A percentile compares a stretch with the other conserved stretches of the same genome.
These are phyloP conservation scores for Strix uralensis DNA, from an alignment of 2,113 vertebrate genomes.

Conservation along the genomic window DNA sequence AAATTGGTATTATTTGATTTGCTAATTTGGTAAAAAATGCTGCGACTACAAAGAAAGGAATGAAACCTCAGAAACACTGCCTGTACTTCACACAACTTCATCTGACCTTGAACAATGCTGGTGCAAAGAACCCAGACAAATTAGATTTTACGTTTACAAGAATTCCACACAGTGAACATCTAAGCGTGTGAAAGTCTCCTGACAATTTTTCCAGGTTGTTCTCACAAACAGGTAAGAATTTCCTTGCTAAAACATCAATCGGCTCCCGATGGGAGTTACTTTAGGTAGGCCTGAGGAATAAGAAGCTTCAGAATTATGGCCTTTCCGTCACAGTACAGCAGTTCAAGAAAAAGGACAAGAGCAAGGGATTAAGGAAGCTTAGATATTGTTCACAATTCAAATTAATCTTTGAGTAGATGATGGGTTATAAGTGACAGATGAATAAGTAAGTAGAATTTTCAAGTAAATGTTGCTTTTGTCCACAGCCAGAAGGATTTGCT, in stretches of 20 bases:
- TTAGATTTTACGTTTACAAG: constrained; percentile 47
- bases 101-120: constrained; percentile 33
- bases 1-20: background rate
- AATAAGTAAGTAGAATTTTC: constrained; percentile 45
- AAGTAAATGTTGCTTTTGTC: constrained; percentile 38
- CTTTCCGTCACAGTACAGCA: constrained; percentile 33
- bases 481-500: constrained; percentile 10
- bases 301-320: constrained; percentile 35
- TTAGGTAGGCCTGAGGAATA: constrained; percentile 44
- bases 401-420: constrained; percentile 59
- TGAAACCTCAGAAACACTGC: background rate
- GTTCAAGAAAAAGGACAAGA: constrained; percentile 60
- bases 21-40: background rate
- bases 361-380: constrained; percentile 60
- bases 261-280: constrained; percentile 13
- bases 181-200: constrained; percentile 31
- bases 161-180: constrained; percentile 12
- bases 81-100: constrained; percentile 1
- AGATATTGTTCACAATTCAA: constrained; percentile 59
- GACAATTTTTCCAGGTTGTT: constrained; percentile 48
- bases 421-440: constrained; percentile 45
- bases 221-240: constrained; percentile 49
- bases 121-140: constrained; percentile 26
- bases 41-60: background rate
- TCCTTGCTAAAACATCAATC: constrained; percentile 45